Base-by-base conservation (phyloP, 2,888 invertebrate species). In the Camponotus fellah region DNA sequence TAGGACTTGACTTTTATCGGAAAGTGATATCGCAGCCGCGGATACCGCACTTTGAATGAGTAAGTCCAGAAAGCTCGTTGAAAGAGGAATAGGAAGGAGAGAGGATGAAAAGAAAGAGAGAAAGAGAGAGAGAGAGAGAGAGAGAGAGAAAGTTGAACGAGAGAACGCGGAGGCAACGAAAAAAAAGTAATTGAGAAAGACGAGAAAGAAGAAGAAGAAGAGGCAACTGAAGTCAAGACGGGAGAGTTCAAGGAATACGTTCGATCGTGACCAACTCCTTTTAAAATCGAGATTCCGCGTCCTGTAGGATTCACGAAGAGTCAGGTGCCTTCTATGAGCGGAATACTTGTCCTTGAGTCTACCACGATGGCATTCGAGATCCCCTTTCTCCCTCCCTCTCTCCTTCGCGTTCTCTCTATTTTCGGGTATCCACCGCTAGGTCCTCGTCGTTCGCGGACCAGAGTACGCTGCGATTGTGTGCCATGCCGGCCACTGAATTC, bases 401-500 rank as follows among this genome's bases (percentile, higher is more conserved):
- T 60, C 58, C 62, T 65, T 79, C 79, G 64, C 72, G 65, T 75
- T 82, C 86, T 56, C 82, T 62, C 49, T 37, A 46, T 49, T 74
- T 83, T 85, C 75, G 79, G 80, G 66, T 79, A 79, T 65, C 43
- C 56, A 72, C 34, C 37, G 34, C 77, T 58, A 43, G 26, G 43
- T 43, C 32, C 58, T 26, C 46, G 71, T 56, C 85, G 82, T 76
- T 82, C 77, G 62, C 65, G 58, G 17, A 71, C n/a, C 80, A 80
- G 82, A 87, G 74, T 62, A 84, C 49, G 80, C 64, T 62, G 83
- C 86, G 86, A 91, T 88, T 91, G 88, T 91, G 88, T 80, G 75
- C 75, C 90, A 84, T 88, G 86, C 88, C 86, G 89, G 91, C 91
- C 92, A 88, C 87, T 88, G 90, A 91, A 89, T 91, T 88, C 91